Evolutionary conservation across 2,888 invertebrate genomes (phyloP).

Genomic region (Thymelicus sylvestris): DNA sequence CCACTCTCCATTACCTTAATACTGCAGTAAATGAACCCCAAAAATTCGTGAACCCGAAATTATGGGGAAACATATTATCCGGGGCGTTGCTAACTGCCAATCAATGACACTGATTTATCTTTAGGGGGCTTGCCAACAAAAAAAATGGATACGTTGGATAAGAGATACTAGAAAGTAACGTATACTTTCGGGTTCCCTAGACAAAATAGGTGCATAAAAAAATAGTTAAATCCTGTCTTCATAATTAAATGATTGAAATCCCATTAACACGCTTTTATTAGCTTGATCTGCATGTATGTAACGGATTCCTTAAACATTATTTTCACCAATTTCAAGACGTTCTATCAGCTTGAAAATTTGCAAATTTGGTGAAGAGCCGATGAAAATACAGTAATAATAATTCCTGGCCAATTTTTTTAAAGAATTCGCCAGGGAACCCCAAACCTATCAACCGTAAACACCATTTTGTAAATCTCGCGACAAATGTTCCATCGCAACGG

Average conservation of each 20-base stretch:
- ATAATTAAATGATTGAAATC: too few species aligned
- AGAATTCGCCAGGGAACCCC: slow-evolving; percentile 38
- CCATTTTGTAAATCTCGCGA: slow-evolving; percentile 57
- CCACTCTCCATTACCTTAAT: slow-evolving; percentile 52
- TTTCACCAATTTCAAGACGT: too few species aligned
- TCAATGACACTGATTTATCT: slow-evolving; percentile 80
- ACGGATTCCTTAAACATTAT: too few species aligned
- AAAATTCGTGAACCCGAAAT: slow-evolving; percentile 53
- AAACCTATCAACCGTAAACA: slow-evolving; percentile 42
- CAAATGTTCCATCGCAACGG: slow-evolving; percentile 63
- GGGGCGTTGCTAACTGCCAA: slow-evolving; percentile 79
- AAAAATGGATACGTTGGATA: slow-evolving; percentile 30
- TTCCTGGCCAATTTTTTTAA: neutral
- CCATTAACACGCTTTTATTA: too few species aligned
- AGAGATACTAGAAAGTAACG: neutral
- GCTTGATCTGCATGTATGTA: too few species aligned
- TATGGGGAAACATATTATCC: slow-evolving; percentile 66
- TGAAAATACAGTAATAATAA: too few species aligned
- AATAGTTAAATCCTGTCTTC: too few species aligned
- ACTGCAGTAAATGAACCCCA: slow-evolving; percentile 50
- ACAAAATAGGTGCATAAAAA: neutral
- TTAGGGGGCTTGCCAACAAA: slow-evolving; percentile 51
- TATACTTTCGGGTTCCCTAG: slow-evolving; percentile 3
- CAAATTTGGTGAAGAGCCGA: neutral
- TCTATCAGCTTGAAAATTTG: too few species aligned